Conservation (phyloP, 2,797 vertebrate genomes). For the Paguma larvata region DNA sequence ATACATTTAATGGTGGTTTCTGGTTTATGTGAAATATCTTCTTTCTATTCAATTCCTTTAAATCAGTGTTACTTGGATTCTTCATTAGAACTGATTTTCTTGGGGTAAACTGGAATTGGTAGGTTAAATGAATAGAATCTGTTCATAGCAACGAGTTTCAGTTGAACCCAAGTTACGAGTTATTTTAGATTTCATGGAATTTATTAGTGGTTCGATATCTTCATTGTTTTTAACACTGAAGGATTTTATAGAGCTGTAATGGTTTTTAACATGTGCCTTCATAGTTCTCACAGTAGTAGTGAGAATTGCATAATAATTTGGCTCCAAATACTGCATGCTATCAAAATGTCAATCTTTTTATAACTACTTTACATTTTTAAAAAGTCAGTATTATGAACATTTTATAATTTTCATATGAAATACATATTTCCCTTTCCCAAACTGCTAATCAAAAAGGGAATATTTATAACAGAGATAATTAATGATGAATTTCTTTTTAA, state of each 20-base stretch:
- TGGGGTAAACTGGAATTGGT: not conserved
- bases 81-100: constrained; percentile 34
- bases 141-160: constrained; percentile 18
- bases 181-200: constrained; percentile 33
- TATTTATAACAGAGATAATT: constrained; percentile 36
- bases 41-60: constrained; percentile 11
- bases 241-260: not conserved
- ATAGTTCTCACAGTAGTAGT: constrained; percentile 23
- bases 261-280: constrained; percentile 46
- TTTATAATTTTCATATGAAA: constrained; percentile 37
- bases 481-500: constrained; percentile 52
- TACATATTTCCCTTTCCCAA: constrained; percentile 17
- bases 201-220: constrained; percentile 5
- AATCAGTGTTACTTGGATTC: constrained; percentile 33
- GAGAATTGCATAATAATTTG: constrained; percentile 15
- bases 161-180: not conserved
- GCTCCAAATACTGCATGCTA: not conserved
- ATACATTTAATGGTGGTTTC: not conserved
- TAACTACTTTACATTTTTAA: constrained; percentile 27
- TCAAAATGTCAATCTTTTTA: constrained; percentile 39
- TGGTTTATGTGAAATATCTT: constrained; percentile 6
- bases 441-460: not conserved
- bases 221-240: constrained; percentile 30
- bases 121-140: constrained; percentile 9
- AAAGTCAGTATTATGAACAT: not conserved